Base-by-base conservation (phyloP, 2,797 vertebrate species). In the Halcyon smyrnensis region DNA sequence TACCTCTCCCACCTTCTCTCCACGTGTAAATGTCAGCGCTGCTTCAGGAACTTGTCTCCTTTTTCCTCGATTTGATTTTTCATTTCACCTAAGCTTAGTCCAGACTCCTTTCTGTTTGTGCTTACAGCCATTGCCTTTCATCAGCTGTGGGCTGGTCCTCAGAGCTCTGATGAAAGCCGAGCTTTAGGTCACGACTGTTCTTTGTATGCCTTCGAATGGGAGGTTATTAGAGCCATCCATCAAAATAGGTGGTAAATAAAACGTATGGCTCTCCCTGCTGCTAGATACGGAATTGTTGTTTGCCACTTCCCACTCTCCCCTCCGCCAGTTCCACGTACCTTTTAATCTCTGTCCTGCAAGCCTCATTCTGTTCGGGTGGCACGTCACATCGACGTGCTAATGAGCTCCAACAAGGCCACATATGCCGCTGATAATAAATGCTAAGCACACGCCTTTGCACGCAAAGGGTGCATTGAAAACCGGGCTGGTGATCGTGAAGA, bases 381-480 rank as follows among this genome's bases (percentile, higher is more conserved):
- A 34, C 1, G 1, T 76, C 76, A 34, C 73, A 67, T 15, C 1
- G 0, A 80, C 1, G 12, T 54, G 73, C 82, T 94, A 92, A 95
- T 62, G 89, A 94, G 88, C 68, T 94, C 78, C 45, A 76, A 92
- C 92, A 90, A 83, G 75, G 81, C 56, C 86, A 84, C 90, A 76
- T 87, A 96, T 89, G 88, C 87, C 50, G 9, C 90, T 51, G 28
- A 75, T 86, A 87, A 87, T 34, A 91, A 95, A 94, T 91, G 94
- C 84, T 77, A 76, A 93, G 82, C 65, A 48, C 81, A 50, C 0
- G 8, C 1, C 2, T 89, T 85, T 80, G 57, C 81, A 84, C 76
- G 69, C 62, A 34, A 89, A 91, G 69, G 68, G 48, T 18, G 43
- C 23, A 84, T 85, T 76, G 80, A 80, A 91, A 95, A 92, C 84